Evolutionary conservation across 2,797 vertebrate species (phyloP).

Genomic region (Thripadectes ignobilis): DNA sequence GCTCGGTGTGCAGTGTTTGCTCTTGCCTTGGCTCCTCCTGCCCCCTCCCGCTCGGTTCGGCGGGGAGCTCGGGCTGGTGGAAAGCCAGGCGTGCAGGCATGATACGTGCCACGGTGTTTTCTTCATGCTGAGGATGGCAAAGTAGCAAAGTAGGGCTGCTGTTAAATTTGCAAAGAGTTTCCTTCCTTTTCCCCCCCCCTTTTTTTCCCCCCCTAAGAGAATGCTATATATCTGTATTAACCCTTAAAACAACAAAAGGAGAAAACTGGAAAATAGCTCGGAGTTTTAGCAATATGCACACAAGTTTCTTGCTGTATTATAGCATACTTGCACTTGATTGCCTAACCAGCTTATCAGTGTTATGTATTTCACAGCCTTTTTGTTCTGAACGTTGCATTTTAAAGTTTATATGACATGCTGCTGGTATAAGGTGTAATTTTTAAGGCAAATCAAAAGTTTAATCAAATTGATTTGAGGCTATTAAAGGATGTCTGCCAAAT

Average conservation of each 20-base stretch:
- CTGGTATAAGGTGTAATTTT: not conserved
- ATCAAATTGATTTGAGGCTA: not conserved
- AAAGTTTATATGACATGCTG: not conserved
- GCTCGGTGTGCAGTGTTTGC: not conserved
- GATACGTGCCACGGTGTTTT: not conserved
- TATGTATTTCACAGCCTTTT: not conserved
- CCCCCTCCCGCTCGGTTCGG: not conserved
- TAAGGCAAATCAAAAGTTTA: not conserved
- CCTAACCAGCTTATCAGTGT: not conserved
- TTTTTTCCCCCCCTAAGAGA: no score
- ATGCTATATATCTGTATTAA: accelerated
- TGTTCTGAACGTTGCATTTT: not conserved
- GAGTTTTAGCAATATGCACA: not conserved
- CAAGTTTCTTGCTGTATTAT: not conserved
- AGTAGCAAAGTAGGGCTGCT: not conserved
- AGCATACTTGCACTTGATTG: not conserved
- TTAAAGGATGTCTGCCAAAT: not conserved
- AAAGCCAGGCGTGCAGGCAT: not conserved
- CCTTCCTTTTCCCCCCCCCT: no score
- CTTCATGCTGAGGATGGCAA: not conserved
- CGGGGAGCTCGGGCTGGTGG: not conserved
- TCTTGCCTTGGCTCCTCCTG: not conserved
- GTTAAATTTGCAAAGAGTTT: not conserved
- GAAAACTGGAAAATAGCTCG: not conserved
- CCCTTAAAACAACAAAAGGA: not conserved